phyloP scores from a whole-genome alignment of 2,113 vertebrate species.

The Cryptomyrus ogoouensis region DNA sequence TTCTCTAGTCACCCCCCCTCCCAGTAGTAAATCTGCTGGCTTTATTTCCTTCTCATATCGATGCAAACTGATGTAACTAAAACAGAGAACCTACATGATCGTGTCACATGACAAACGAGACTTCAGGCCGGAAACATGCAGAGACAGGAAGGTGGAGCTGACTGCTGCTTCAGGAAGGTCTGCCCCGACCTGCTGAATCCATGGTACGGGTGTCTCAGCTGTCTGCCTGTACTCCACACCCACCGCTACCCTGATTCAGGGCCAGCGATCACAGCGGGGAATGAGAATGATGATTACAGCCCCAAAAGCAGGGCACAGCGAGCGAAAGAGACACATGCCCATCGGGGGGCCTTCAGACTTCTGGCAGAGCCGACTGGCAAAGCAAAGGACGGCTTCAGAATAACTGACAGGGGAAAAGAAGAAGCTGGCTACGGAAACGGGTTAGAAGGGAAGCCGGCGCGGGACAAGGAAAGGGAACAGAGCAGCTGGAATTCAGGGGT shows the following conservation, averaged over 20 bases:
- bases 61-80: neutral
- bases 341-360: conserved; percentile 26
- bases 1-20: neutral
- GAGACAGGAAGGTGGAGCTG: neutral
- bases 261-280: neutral
- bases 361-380: conserved; percentile 35
- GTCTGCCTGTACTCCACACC: neutral
- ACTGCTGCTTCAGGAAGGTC: neutral
- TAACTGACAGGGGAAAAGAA: conserved; percentile 39
- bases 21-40: neutral
- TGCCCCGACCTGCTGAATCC: neutral
- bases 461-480: neutral
- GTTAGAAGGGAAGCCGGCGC: neutral
- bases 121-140: neutral
- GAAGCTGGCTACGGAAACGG: neutral
- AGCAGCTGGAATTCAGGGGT: neutral
- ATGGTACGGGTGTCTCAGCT: neutral
- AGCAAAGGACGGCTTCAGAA: conserved; percentile 43
- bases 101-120: neutral
- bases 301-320: conserved; percentile 29
- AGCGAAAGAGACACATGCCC: conserved; percentile 26
- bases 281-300: conserved; percentile 12
- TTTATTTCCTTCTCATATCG: neutral
- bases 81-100: neutral
- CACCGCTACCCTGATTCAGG: neutral